Conservation (phyloP, 2,113 vertebrate genomes). For the Burhinus oedicnemus region DNA sequence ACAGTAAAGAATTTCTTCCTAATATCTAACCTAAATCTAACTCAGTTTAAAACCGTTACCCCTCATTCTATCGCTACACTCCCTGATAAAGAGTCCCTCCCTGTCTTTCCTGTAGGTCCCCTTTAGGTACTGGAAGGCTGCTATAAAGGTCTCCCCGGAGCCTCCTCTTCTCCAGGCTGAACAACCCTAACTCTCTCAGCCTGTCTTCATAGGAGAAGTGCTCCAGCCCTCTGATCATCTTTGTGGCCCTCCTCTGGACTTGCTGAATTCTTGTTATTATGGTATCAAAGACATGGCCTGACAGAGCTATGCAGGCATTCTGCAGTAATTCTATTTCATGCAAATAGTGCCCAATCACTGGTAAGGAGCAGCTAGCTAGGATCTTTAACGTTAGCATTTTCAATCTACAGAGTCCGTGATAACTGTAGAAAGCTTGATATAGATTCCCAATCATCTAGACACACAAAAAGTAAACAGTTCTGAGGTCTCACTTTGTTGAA, state of each 20-base stretch:
- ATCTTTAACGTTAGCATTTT: neutral
- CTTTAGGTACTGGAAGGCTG: neutral
- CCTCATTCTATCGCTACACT: neutral
- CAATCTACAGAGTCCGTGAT: neutral
- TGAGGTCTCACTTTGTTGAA: neutral
- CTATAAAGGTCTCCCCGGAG: neutral
- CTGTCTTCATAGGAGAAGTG: neutral
- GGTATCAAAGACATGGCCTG: neutral
- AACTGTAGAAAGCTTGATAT: neutral
- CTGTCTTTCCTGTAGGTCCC: neutral
- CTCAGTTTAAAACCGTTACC: neutral
- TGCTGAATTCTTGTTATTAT: neutral
- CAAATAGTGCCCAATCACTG: neutral
- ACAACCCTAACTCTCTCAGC: neutral
- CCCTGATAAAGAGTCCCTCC: neutral
- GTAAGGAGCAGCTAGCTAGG: neutral
- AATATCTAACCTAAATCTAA: neutral
- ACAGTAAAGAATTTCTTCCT: neutral
- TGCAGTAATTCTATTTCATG: neutral
- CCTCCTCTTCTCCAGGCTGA: neutral
- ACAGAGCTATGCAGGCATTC: neutral
- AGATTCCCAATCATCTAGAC: neutral
- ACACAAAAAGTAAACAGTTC: neutral
- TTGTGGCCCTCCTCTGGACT: neutral
- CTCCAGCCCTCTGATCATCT: neutral